These are phyloP conservation scores for Spatula versicolor DNA, from an alignment of 2,797 vertebrate species.

Conservation along the genomic window DNA sequence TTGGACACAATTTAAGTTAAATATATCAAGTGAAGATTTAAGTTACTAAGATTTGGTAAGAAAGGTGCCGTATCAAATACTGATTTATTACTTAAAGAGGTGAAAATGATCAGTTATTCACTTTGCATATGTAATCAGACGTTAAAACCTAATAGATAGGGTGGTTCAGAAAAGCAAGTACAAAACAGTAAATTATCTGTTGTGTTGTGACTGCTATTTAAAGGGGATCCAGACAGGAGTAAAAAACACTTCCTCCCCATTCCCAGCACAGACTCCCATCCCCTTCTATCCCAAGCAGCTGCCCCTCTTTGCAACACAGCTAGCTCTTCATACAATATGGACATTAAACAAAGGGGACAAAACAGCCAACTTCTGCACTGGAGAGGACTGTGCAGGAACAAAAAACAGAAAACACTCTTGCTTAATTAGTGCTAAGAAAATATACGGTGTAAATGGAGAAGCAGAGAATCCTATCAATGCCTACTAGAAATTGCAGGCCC, in stretches of 20 bases:
- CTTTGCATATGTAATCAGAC: not conserved
- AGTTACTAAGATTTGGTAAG: not conserved
- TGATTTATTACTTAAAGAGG: constrained; percentile 10
- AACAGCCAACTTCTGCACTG: not conserved
- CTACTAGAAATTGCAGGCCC: not conserved
- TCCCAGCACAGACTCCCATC: not conserved
- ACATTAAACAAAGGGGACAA: not conserved
- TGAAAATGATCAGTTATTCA: not conserved
- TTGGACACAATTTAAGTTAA: constrained; percentile 45
- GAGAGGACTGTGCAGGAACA: not conserved
- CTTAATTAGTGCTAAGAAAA: not conserved
- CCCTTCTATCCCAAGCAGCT: not conserved
- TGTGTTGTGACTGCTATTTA: not conserved
- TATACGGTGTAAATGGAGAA: not conserved
- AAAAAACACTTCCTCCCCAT: not conserved
- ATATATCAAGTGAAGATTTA: constrained; percentile 33
- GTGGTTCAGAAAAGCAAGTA: not conserved
- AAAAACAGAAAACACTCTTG: not conserved
- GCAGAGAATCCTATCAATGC: not conserved
- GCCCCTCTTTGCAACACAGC: not conserved
- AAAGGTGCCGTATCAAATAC: not conserved
- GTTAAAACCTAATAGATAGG: not conserved
- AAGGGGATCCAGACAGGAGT: not conserved
- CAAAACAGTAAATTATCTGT: not conserved
- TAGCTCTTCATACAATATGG: not conserved